Percentiles rank a stretch among this genome's conserved stretches.
Evolutionary conservation across 2,113 vertebrate species (phyloP).

Genomic region (Periophthalmodon schlosseri): DNA sequence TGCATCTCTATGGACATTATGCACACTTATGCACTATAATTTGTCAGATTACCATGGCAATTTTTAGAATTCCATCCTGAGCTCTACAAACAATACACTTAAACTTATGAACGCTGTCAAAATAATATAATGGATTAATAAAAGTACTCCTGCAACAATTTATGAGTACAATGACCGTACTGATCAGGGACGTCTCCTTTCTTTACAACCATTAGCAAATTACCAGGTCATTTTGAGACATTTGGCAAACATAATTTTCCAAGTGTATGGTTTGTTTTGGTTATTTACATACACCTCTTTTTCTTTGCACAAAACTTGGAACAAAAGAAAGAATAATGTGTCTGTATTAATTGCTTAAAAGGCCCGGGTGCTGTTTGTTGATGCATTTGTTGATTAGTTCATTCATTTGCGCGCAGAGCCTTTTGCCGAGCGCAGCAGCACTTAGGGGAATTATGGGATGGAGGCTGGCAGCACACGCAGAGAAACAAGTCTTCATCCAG

Average conservation of each 20-base stretch:
- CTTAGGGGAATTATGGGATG: slow-evolving; percentile 57
- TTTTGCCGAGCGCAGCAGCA: slow-evolving; percentile 53
- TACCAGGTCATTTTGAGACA: not conserved
- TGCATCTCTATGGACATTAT: no score
- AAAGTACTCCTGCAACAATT: no score
- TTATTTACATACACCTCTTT: not conserved
- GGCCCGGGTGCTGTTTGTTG: slow-evolving; percentile 17
- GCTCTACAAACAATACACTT: no score
- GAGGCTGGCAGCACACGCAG: slow-evolving; percentile 43
- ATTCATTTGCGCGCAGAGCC: slow-evolving; percentile 57
- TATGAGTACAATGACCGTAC: no score
- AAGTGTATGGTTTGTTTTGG: no score
- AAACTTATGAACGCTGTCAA: no score
- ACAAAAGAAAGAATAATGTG: no score
- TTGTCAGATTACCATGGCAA: no score
- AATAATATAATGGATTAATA: no score
- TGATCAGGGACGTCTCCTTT: no score
- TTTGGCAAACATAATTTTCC: not conserved
- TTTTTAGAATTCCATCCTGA: no score
- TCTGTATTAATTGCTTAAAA: slow-evolving; percentile 35
- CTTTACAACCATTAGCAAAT: not conserved
- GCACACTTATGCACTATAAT: no score
- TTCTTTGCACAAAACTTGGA: not conserved
- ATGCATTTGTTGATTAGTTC: slow-evolving; percentile 61
- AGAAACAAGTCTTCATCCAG: slow-evolving; percentile 45